Percentiles rank a stretch among this genome's conserved stretches.
phyloP scores from a whole-genome alignment of 1,140 invertebrate genomes.

The Diorhabda elongata region DNA sequence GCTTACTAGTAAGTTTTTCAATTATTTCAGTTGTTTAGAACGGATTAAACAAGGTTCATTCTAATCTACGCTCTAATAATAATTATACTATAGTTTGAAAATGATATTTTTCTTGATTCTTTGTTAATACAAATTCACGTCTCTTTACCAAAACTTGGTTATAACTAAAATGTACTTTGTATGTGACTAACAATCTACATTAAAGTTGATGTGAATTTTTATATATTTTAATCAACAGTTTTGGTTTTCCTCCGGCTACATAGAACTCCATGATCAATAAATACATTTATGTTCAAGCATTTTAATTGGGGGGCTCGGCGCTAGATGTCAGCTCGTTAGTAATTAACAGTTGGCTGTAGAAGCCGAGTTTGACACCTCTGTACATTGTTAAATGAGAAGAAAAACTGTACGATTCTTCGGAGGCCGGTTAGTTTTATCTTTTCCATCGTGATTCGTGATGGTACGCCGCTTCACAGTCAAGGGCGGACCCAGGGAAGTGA shows the following conservation, averaged over 20 bases:
- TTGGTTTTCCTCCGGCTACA: constrained; percentile 1
- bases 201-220: no score
- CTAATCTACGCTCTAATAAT: no score
- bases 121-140: no score
- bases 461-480: neutral
- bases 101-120: no score
- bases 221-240: neutral
- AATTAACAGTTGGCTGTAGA: constrained; percentile 45
- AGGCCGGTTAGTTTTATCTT: constrained; percentile 1
- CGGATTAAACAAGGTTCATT: no score
- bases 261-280: neutral
- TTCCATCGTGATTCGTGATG: constrained; percentile 1
- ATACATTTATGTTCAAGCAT: constrained; percentile 34
- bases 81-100: no score
- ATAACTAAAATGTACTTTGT: no score
- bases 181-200: no score
- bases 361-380: constrained; percentile 46
- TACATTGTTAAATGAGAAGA: constrained; percentile 39
- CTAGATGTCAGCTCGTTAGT: constrained; percentile 43
- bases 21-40: no score
- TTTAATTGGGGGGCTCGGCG: constrained; percentile 47
- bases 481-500: constrained; percentile 1
- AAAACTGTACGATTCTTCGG: neutral
- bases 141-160: no score
- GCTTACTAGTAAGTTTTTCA: no score